Conservation (phyloP, 2,797 vertebrate genomes). For the Liasis olivaceus region DNA sequence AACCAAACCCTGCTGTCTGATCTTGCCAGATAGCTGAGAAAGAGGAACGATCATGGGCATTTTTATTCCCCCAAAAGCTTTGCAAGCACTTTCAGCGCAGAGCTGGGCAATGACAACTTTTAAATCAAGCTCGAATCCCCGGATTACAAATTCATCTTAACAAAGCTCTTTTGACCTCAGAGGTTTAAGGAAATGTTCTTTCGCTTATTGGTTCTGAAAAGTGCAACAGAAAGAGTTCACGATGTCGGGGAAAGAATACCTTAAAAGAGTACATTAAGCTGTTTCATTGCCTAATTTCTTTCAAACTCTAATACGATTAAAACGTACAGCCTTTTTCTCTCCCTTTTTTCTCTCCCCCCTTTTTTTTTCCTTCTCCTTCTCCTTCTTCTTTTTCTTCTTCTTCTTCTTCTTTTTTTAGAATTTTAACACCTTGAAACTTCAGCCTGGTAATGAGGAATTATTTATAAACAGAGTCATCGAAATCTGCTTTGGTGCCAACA, state of each 20-base stretch:
- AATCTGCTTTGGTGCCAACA: constrained; percentile 79
- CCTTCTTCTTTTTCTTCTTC: no score
- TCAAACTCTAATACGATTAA: constrained; percentile 75
- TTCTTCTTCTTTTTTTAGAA: constrained; percentile 35
- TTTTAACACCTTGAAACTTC: constrained; percentile 79
- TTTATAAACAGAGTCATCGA: constrained; percentile 83
- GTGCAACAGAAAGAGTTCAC: constrained; percentile 64
- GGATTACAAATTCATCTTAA: constrained; percentile 56
- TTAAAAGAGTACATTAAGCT: constrained; percentile 69
- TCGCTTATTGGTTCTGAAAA: constrained; percentile 58
- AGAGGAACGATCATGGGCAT: constrained; percentile 33
- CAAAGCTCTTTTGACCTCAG: constrained; percentile 57
- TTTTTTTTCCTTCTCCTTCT: neutral
- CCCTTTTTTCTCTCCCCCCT: rapidly evolving
- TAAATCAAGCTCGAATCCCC: constrained; percentile 60
- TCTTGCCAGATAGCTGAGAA: constrained; percentile 48
- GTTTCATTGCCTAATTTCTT: constrained; percentile 73
- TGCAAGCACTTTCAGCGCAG: constrained; percentile 27
- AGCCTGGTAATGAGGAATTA: constrained; percentile 80
- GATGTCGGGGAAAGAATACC: constrained; percentile 62
- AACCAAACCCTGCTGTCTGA: constrained; percentile 29
- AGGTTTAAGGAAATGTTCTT: constrained; percentile 52
- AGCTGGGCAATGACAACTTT: constrained; percentile 65
- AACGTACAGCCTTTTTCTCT: constrained; percentile 45
- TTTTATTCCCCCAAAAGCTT: constrained; percentile 53